Percentiles rank a stretch among this genome's conserved stretches.
Conservation (phyloP, 92 coral and sea anemone species). For the Phenganax subtilis region DNA sequence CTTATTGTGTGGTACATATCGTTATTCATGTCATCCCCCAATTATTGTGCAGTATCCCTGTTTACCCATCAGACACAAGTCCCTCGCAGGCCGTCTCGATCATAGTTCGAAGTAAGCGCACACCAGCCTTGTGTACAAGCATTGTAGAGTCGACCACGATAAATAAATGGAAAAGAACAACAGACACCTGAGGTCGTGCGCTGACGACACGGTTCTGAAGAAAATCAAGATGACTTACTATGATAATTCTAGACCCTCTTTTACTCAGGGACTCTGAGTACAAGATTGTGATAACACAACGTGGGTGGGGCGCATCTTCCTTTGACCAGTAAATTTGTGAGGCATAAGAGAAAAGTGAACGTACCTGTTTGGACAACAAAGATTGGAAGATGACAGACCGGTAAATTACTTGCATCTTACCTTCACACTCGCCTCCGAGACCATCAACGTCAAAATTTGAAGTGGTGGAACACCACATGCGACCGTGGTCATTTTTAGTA, state of each 20-base stretch:
- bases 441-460: constrained; percentile 29
- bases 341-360: no score
- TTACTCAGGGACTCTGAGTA: no score
- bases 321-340: no score
- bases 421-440: constrained; percentile 24
- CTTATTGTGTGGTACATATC: no score
- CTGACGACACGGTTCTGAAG: constrained; percentile 30
- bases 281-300: no score
- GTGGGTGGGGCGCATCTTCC: no score
- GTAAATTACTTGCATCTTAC: background rate
- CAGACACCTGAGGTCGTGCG: constrained; percentile 20
- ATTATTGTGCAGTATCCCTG: no score
- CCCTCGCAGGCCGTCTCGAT: no score
- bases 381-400: background rate
- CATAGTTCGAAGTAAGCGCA: no score
- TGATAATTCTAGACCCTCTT: no score
- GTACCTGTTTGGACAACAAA: background rate
- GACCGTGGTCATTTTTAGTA: background rate
- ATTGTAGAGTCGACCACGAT: constrained; percentile 35
- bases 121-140: background rate
- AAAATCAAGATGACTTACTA: background rate
- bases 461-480: constrained; percentile 43
- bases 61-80: no score
- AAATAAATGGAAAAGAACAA: constrained; percentile 34
- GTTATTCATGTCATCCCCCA: no score